These are phyloP conservation scores for Zoanthus solanderi DNA, from an alignment of 92 coral and sea anemone genomes.

Conservation along the genomic window DNA sequence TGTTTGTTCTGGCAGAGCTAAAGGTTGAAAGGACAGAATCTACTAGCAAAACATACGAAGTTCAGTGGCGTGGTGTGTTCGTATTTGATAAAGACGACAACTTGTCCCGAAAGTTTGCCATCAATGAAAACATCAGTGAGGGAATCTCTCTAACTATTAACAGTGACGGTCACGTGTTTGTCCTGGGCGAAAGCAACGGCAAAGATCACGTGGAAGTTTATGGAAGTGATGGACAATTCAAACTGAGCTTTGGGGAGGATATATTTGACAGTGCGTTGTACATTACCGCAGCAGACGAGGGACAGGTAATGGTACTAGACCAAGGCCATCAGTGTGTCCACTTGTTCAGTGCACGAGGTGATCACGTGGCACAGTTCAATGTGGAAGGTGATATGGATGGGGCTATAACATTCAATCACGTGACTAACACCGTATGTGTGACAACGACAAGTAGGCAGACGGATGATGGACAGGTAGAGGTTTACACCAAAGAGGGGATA, in stretches of 20 bases:
- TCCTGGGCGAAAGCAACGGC: slow-evolving; percentile 39
- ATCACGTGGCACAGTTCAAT: slow-evolving; percentile 25
- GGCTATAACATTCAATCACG: slow-evolving; percentile 10
- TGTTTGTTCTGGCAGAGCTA: slow-evolving; percentile 37
- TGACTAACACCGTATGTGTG: not conserved
- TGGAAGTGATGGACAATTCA: slow-evolving; percentile 20
- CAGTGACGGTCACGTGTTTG: slow-evolving; percentile 45
- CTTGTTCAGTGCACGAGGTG: slow-evolving; percentile 38
- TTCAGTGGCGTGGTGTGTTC: slow-evolving; percentile 33
- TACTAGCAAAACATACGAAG: not conserved
- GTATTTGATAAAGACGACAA: slow-evolving; percentile 28
- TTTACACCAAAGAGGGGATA: slow-evolving; percentile 18
- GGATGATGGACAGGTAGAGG: slow-evolving; percentile 39
- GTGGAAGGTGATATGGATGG: slow-evolving; percentile 44
- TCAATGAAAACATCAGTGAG: slow-evolving; percentile 33
- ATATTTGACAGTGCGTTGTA: slow-evolving; percentile 36
- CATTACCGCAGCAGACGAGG: slow-evolving; percentile 27
- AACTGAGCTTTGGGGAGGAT: slow-evolving; percentile 25
- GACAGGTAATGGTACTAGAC: slow-evolving; percentile 40
- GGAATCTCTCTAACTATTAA: slow-evolving; percentile 28
- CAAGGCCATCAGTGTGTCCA: slow-evolving; percentile 44
- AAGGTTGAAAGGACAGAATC: not conserved
- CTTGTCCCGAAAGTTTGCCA: slow-evolving; percentile 12
- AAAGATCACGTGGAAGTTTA: slow-evolving; percentile 39
- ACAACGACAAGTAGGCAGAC: slow-evolving; percentile 39